Percentiles rank a stretch among this genome's conserved stretches.
phyloP scores from a whole-genome alignment of 2,113 vertebrate species.

The Scophthalmus maximus region DNA sequence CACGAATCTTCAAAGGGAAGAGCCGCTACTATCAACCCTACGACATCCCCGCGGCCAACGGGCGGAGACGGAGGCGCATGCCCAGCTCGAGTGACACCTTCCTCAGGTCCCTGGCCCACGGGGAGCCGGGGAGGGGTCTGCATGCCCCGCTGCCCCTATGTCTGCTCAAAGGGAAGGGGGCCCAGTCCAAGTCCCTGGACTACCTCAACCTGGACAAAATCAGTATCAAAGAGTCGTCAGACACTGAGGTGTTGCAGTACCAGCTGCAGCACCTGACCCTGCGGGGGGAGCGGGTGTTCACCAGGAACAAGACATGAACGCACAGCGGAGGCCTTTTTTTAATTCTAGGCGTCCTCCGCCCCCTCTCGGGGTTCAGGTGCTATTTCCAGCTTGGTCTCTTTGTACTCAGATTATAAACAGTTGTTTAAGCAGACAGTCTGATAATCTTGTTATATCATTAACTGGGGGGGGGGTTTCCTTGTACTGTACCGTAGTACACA shows the following conservation, averaged over 20 bases:
- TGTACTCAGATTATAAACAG: constrained; percentile 56
- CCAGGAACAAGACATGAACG: constrained; percentile 91
- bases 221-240: constrained; percentile 91
- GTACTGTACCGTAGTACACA: constrained; percentile 43
- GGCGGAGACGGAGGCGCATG: constrained; percentile 89
- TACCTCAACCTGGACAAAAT: constrained; percentile 99
- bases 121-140: constrained; percentile 86
- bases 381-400: constrained; percentile 57
- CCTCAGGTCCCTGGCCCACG: constrained; percentile 84
- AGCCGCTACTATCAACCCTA: constrained; percentile 95
- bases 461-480: constrained; percentile 46
- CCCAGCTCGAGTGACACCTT: constrained; percentile 94
- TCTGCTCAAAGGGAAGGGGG: constrained; percentile 91
- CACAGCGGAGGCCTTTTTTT: constrained; percentile 10
- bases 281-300: constrained; percentile 90
- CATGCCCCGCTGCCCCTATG: constrained; percentile 91
- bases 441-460: constrained; percentile 67
- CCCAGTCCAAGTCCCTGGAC: constrained; percentile 96
- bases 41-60: constrained; percentile 91
- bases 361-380: constrained; percentile 54
- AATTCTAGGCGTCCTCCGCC: constrained; percentile 37
- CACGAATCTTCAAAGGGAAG: constrained; percentile 89
- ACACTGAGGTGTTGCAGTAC: constrained; percentile 94
- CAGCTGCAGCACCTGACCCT: constrained; percentile 96
- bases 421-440: constrained; percentile 48